These are phyloP conservation scores for Anas bernieri DNA, from an alignment of 2,797 vertebrate species.

Conservation along the genomic window DNA sequence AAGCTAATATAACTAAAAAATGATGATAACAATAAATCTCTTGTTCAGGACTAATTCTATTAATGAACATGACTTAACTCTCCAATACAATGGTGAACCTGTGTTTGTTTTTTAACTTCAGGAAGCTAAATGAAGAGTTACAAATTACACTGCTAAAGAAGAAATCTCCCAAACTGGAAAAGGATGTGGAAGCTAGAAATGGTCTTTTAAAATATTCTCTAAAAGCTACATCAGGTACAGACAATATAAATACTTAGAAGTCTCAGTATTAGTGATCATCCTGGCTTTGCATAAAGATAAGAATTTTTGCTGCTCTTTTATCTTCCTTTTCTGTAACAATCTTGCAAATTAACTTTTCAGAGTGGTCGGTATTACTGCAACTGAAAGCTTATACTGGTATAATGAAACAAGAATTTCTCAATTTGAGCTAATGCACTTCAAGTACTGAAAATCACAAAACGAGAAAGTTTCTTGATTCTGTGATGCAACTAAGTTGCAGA, in stretches of 20 bases:
- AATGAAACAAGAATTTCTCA: background rate
- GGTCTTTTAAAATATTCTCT: background rate
- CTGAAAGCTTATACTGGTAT: background rate
- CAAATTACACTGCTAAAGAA: background rate
- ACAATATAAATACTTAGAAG: background rate
- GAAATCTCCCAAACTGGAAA: background rate
- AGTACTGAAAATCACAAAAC: background rate
- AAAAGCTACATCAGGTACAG: background rate
- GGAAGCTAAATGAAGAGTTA: background rate
- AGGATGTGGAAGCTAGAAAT: background rate
- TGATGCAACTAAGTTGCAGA: background rate
- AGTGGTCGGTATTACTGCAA: background rate
- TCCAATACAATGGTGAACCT: background rate
- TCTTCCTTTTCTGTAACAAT: background rate
- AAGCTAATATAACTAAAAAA: background rate
- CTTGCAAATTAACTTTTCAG: background rate
- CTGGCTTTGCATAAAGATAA: background rate
- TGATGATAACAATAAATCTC: background rate
- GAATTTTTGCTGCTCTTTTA: background rate
- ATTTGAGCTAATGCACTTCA: background rate
- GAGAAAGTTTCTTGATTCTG: background rate
- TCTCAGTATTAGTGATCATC: background rate
- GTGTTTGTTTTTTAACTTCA: background rate
- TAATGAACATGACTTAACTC: background rate
- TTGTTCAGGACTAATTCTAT: background rate